These are phyloP conservation scores for Fukomys damarensis DNA, from an alignment of 2,113 vertebrate species.

Conservation along the genomic window DNA sequence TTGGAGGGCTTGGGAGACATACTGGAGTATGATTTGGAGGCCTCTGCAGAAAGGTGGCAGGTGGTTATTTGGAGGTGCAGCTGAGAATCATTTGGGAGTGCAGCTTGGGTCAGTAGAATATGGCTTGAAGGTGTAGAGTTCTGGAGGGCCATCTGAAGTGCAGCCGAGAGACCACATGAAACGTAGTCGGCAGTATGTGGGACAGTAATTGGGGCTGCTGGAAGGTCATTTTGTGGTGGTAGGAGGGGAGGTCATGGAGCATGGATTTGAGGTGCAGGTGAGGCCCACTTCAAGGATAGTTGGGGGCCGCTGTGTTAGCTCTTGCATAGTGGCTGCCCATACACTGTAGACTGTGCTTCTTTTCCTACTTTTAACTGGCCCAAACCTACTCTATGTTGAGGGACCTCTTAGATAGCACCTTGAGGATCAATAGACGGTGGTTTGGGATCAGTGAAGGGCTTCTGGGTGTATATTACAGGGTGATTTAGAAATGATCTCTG, in stretches of 20 bases:
- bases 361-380: neutral
- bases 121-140: neutral
- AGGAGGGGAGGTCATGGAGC: neutral
- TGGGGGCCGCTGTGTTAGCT: neutral
- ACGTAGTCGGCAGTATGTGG: neutral
- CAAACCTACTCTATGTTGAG: neutral
- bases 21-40: neutral
- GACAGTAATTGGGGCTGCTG: neutral
- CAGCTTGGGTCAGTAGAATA: neutral
- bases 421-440: neutral
- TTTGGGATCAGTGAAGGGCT: neutral
- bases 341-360: neutral
- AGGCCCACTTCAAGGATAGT: neutral
- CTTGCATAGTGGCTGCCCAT: neutral
- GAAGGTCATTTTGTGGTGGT: conserved; percentile 8
- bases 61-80: neutral
- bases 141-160: neutral
- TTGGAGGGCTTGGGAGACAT: neutral
- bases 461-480: neutral
- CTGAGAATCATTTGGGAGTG: neutral
- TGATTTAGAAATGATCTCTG: conserved; percentile 50
- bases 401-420: neutral
- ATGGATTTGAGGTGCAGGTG: neutral
- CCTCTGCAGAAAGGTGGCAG: neutral
- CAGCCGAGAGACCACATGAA: neutral